Conservation (phyloP, 2,797 vertebrate species). For the Delichon dasypus region DNA sequence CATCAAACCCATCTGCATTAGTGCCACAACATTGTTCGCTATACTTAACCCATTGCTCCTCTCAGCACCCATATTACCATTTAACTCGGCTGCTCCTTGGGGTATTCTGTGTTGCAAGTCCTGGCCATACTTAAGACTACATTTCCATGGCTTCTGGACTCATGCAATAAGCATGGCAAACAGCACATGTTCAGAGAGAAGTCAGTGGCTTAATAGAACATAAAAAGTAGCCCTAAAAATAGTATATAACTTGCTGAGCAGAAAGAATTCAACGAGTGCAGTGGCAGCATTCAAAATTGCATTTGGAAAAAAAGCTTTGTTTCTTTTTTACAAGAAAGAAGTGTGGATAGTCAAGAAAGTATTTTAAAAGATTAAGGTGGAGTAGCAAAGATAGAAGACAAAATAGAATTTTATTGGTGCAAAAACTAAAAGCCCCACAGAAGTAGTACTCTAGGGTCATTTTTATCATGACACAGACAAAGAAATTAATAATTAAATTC, state of each 20-base stretch:
- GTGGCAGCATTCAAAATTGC: background rate
- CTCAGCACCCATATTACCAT: background rate
- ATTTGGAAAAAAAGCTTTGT: background rate
- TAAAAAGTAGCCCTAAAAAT: background rate
- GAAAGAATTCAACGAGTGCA: background rate
- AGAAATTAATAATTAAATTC: background rate
- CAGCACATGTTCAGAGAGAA: background rate
- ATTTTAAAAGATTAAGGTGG: background rate
- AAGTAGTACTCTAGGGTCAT: background rate
- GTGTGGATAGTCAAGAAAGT: background rate
- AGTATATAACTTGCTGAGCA: background rate
- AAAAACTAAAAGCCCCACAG: background rate
- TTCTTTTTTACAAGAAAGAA: background rate
- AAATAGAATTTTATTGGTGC: background rate
- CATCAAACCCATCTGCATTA: background rate
- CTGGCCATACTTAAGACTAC: background rate
- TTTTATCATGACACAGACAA: background rate
- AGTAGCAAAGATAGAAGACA: background rate
- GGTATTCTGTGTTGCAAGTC: background rate
- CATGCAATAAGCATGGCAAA: background rate
- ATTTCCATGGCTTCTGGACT: background rate
- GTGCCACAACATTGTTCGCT: background rate
- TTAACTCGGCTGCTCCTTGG: background rate
- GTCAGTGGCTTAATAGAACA: background rate
- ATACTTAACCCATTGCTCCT: background rate